A percentile compares a stretch with the other conserved stretches of the same genome.
Evolutionary conservation across 2,888 invertebrate species (phyloP).

Genomic region (Glomeris marginata): DNA sequence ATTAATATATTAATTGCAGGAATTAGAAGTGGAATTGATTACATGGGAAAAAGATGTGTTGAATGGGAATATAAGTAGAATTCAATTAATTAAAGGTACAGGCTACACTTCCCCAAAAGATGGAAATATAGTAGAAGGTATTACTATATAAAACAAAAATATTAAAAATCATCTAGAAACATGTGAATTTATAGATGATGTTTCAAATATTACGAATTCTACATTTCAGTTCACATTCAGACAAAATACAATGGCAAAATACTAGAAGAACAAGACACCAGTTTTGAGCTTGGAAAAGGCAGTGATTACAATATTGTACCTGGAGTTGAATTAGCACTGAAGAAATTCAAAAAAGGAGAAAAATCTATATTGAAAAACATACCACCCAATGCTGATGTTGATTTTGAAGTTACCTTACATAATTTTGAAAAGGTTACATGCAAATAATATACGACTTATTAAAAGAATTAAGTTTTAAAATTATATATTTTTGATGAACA

Average conservation of each 20-base stretch:
- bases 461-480: not conserved
- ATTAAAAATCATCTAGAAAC: not conserved
- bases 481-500: conserved; percentile 25
- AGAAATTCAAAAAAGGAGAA: conserved; percentile 66
- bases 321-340: conserved; percentile 67
- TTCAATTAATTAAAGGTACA: no score
- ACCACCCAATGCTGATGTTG: conserved; percentile 59
- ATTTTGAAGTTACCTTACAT: conserved; percentile 65
- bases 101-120: not conserved
- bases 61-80: no score
- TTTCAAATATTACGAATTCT: not conserved
- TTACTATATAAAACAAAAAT: no score
- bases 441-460: no score
- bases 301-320: conserved; percentile 53
- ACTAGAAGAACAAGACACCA: conserved; percentile 69
- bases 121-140: not conserved
- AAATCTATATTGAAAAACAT: conserved; percentile 55
- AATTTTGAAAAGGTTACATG: conserved; percentile 59
- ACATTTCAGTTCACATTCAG: conserved; percentile 54
- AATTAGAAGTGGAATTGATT: no score
- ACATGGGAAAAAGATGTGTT: no score
- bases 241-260: conserved; percentile 46
- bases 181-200: no score
- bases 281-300: conserved; percentile 76
- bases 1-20: no score